phyloP scores from a whole-genome alignment of 1,140 invertebrate species.

The Teleopsis dalmanni region DNA sequence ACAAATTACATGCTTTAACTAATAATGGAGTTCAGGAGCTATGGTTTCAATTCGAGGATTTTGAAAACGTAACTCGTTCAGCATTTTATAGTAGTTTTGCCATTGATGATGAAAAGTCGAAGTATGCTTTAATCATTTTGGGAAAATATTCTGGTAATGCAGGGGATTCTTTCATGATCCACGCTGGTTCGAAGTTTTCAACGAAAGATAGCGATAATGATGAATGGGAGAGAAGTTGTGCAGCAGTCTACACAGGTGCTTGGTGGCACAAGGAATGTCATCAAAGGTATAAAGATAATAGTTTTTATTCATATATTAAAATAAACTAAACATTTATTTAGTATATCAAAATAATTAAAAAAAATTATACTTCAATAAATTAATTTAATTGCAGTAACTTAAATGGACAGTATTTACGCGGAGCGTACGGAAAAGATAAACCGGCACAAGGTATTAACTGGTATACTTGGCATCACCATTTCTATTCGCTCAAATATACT shows the following conservation, averaged over 20 bases:
- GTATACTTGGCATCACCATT: slow-evolving; percentile 15
- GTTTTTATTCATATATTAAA: background rate
- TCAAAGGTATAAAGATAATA: slow-evolving; percentile 11
- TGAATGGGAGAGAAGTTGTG: slow-evolving; percentile 6
- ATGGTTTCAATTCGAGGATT: slow-evolving; percentile 54
- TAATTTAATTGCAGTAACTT: slow-evolving; percentile 10
- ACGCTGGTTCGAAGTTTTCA: slow-evolving; percentile 17
- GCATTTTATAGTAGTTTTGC: slow-evolving; percentile 56
- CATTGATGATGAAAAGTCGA: slow-evolving; percentile 53
- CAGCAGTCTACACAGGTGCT: slow-evolving; percentile 10
- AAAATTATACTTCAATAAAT: too few species aligned
- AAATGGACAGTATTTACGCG: slow-evolving; percentile 9
- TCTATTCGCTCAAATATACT: slow-evolving; percentile 18
- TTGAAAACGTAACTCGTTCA: slow-evolving; percentile 44
- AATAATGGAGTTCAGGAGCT: slow-evolving; percentile 52
- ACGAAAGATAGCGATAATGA: slow-evolving; percentile 18
- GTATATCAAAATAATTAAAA: too few species aligned
- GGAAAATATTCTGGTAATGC: slow-evolving; percentile 56
- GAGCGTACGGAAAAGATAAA: background rate
- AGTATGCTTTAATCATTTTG: slow-evolving; percentile 54
- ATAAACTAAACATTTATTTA: too few species aligned
- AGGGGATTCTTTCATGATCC: slow-evolving; percentile 27
- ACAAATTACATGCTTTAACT: slow-evolving; percentile 50
- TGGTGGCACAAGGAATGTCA: slow-evolving; percentile 22
- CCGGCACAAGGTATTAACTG: slow-evolving; percentile 18